Evolutionary conservation across 2,797 vertebrate genomes (phyloP).

Genomic region (Chaetodon trifasciatus): DNA sequence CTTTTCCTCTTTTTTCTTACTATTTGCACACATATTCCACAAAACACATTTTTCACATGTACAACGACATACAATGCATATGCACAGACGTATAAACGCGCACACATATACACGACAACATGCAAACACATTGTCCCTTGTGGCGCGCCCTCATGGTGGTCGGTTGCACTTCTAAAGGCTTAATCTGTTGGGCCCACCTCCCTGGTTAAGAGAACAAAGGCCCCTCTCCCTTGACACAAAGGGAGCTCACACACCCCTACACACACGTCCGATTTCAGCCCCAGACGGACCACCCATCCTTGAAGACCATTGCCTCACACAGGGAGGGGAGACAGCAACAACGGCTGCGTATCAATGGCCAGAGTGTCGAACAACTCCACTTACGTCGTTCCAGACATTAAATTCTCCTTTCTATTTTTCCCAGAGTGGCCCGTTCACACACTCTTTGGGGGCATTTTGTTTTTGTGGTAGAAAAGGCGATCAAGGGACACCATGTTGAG

Average conservation of each 20-base stretch:
- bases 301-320: constrained; percentile 76
- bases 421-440: constrained; percentile 73
- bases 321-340: constrained; percentile 52
- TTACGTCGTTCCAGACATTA: constrained; percentile 61
- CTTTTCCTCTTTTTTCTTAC: not conserved
- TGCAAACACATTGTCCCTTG: constrained; percentile 71
- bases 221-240: constrained; percentile 82
- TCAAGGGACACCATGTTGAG: constrained; percentile 59
- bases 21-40: constrained; percentile 4
- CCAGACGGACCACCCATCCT: constrained; percentile 84
- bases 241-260: constrained; percentile 82
- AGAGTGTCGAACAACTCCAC: constrained; percentile 57
- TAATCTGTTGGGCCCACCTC: constrained; percentile 85
- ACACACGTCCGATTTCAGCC: constrained; percentile 80
- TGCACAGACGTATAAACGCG: constrained; percentile 24
- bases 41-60: not conserved
- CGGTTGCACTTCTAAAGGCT: constrained; percentile 85
- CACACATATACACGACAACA: constrained; percentile 36
- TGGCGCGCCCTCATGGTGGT: constrained; percentile 83
- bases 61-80: not conserved
- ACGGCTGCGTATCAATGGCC: constrained; percentile 67
- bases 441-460: constrained; percentile 68
- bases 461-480: constrained; percentile 64
- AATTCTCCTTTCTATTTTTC: constrained; percentile 68
- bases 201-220: constrained; percentile 86